Evolutionary conservation across 2,797 vertebrate genomes (phyloP).

Genomic region (Molothrus ater): DNA sequence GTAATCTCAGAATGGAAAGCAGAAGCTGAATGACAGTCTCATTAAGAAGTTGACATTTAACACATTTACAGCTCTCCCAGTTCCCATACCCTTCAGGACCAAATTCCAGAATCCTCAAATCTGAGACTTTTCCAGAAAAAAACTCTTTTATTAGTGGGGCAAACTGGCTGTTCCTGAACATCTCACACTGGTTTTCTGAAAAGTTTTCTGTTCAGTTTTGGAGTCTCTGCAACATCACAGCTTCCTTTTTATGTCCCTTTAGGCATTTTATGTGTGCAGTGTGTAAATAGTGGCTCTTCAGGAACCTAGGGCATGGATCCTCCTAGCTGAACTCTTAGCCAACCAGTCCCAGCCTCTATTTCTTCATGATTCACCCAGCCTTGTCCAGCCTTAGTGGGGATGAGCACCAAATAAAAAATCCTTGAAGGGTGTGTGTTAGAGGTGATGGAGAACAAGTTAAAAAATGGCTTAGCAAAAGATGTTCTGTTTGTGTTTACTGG

Average conservation of each 20-base stretch:
- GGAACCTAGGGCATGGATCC: not conserved
- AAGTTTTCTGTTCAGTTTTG: not conserved
- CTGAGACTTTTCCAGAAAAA: not conserved
- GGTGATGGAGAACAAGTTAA: not conserved
- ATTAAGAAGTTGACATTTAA: slow-evolving; percentile 4
- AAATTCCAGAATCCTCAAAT: not conserved
- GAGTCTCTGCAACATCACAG: not conserved
- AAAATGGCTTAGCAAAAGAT: not conserved
- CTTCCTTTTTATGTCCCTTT: not conserved
- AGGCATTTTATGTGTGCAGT: not conserved
- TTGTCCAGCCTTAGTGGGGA: not conserved
- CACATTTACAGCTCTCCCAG: not conserved
- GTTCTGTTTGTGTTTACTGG: not conserved
- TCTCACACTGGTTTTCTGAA: not conserved
- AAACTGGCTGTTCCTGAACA: not conserved
- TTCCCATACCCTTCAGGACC: not conserved
- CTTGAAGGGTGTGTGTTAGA: not conserved
- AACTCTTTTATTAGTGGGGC: not conserved
- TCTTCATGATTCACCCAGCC: not conserved
- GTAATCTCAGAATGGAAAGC: slow-evolving; percentile 4
- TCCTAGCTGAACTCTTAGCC: not conserved
- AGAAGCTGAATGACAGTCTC: not conserved
- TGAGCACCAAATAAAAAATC: not conserved
- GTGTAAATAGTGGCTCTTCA: not conserved
- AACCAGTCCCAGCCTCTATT: not conserved